A percentile compares a stretch with the other conserved stretches of the same genome.
phyloP scores from a whole-genome alignment of 2,888 invertebrate species.

The Hylaea fasciaria region DNA sequence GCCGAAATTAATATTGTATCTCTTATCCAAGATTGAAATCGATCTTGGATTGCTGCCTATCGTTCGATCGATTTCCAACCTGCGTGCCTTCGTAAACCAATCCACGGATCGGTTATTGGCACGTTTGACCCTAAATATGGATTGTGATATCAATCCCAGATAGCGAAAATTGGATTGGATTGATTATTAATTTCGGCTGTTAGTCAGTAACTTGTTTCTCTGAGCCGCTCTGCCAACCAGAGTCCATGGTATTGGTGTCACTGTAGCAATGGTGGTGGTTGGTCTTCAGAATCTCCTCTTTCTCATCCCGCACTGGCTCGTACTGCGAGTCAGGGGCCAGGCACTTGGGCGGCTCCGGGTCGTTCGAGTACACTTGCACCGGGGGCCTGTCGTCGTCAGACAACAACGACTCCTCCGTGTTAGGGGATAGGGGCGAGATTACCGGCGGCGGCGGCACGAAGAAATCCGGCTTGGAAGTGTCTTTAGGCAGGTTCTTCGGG shows the following conservation, averaged over 20 bases:
- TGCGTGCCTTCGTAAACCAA: too few species aligned
- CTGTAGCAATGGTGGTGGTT: slow-evolving; percentile 84
- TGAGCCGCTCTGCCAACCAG: slow-evolving; percentile 89
- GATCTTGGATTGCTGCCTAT: too few species aligned
- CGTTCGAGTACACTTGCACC: slow-evolving; percentile 69
- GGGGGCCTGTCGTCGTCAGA: slow-evolving; percentile 67
- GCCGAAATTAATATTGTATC: too few species aligned
- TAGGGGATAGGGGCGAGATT: slow-evolving; percentile 73
- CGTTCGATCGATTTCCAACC: too few species aligned
- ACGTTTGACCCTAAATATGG: too few species aligned
- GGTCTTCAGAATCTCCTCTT: slow-evolving; percentile 68
- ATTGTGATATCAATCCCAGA: too few species aligned
- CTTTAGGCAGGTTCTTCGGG: slow-evolving; percentile 46
- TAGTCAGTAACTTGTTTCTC: slow-evolving; percentile 85
- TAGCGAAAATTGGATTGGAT: too few species aligned
- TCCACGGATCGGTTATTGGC: too few species aligned
- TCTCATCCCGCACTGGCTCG: slow-evolving; percentile 71
- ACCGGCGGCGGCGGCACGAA: slow-evolving; percentile 62
- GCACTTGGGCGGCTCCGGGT: slow-evolving; percentile 70
- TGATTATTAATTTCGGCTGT: too few species aligned
- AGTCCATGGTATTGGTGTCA: slow-evolving; percentile 87
- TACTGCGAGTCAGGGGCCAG: slow-evolving; percentile 77
- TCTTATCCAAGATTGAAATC: too few species aligned
- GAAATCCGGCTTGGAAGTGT: slow-evolving; percentile 59
- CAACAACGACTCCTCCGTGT: slow-evolving; percentile 74